Evolutionary conservation across 2,797 vertebrate genomes (phyloP).

Genomic region (Gallinago nigripennis): DNA sequence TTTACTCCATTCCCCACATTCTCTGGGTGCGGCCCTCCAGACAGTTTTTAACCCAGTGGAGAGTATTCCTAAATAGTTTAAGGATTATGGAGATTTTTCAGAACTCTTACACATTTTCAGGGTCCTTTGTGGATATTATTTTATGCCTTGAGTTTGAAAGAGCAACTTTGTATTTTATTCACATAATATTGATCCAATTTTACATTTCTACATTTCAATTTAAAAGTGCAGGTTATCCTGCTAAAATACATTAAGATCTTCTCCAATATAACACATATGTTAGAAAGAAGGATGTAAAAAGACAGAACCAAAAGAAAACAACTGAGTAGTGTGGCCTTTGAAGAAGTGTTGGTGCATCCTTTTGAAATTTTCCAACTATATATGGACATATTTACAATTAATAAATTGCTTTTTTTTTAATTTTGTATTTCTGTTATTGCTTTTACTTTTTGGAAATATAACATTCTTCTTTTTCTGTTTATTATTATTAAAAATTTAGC

Average conservation of each 20-base stretch:
- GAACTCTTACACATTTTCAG: neutral
- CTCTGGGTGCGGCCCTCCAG: no score
- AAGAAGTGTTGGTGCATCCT: neutral
- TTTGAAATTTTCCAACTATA: neutral
- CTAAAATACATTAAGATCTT: neutral
- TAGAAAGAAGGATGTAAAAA: neutral
- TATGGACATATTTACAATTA: neutral
- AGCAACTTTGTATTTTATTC: neutral
- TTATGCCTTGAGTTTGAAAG: neutral
- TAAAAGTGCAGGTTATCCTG: neutral
- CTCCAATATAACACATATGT: neutral
- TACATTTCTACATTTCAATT: neutral
- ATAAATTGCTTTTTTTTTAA: neutral
- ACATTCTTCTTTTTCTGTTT: neutral
- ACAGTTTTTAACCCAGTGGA: no score
- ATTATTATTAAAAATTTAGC: neutral
- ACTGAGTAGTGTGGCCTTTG: neutral
- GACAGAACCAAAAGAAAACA: neutral
- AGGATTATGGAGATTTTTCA: neutral
- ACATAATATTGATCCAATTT: neutral
- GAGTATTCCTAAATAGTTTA: neutral
- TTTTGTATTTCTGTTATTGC: neutral
- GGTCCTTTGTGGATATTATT: neutral
- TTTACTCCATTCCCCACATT: no score
- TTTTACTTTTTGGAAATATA: neutral